Percentiles rank a stretch among this genome's conserved stretches.
Evolutionary conservation across 2,797 vertebrate species (phyloP).

Genomic region (Capromys pilorides): DNA sequence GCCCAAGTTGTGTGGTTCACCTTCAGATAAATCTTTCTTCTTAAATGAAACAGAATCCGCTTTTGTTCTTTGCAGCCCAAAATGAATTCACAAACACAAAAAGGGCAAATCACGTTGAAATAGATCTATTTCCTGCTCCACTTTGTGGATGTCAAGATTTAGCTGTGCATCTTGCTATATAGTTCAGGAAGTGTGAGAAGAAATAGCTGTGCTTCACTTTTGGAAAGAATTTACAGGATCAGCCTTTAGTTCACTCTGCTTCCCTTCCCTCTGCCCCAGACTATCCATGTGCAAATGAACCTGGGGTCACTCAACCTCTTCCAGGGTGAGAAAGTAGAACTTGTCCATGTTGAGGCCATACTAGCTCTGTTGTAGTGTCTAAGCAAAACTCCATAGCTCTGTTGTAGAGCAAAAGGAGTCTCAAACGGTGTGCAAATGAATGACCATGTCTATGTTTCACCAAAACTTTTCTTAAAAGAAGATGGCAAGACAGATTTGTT

Average conservation of each 20-base stretch:
- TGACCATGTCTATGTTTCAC: neutral
- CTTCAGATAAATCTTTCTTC: neutral
- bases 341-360: neutral
- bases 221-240: neutral
- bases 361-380: neutral
- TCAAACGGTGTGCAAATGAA: neutral
- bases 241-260: neutral
- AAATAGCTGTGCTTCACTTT: neutral
- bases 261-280: neutral
- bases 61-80: neutral
- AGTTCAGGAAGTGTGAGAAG: neutral
- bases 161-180: neutral
- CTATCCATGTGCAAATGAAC: neutral
- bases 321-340: neutral
- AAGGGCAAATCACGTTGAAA: neutral
- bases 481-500: neutral
- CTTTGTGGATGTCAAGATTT: neutral
- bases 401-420: neutral
- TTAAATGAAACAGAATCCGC: neutral
- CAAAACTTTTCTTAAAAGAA: conserved; percentile 51
- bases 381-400: neutral
- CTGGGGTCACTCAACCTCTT: neutral
- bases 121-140: neutral
- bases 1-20: neutral
- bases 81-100: neutral